Conservation (phyloP, 2,113 vertebrate species). For the Microtus pennsylvanicus region DNA sequence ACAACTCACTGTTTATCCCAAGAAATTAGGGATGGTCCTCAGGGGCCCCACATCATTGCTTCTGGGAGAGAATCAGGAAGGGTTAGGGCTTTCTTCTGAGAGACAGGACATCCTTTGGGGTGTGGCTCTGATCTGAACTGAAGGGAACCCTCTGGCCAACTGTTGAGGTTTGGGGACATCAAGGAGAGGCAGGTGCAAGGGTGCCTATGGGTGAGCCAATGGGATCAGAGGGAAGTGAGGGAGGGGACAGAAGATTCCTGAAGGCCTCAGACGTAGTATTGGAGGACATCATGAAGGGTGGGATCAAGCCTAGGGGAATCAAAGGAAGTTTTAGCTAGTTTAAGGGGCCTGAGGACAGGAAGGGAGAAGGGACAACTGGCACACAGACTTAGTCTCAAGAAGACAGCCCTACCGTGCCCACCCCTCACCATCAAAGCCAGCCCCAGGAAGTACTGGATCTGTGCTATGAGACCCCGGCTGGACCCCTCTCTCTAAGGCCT, state of each 20-base stretch:
- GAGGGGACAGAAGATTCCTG: background rate
- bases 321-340: background rate
- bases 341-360: rapidly evolving
- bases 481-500: background rate
- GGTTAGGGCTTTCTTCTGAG: background rate
- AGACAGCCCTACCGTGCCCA: rapidly evolving
- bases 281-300: rapidly evolving
- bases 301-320: background rate
- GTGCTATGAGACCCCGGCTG: background rate
- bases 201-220: background rate
- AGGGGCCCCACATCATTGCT: rapidly evolving
- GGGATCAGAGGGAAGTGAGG: background rate
- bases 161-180: background rate
- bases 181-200: background rate
- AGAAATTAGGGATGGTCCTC: background rate
- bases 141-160: background rate
- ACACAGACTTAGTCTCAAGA: rapidly evolving
- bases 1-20: rapidly evolving
- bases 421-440: background rate
- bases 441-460: too few relatives aligned
- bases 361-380: background rate
- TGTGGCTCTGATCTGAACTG: too few relatives aligned
- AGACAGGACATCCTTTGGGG: background rate
- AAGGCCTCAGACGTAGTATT: background rate
- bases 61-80: background rate